A percentile compares a stretch with the other conserved stretches of the same genome.
phyloP scores from a whole-genome alignment of 2,888 invertebrate species.

The Eulithis testata region DNA sequence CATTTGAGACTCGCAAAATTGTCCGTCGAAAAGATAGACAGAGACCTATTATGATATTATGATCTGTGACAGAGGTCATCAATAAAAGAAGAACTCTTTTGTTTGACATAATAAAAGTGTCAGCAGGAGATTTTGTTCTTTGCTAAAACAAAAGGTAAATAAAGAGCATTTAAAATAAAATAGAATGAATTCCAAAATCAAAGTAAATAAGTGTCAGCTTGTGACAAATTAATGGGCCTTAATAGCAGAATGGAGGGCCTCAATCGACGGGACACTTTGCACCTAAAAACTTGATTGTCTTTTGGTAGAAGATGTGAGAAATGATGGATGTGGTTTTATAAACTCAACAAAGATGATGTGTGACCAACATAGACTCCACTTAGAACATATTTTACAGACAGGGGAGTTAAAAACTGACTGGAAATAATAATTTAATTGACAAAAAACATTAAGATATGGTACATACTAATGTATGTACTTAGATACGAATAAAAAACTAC shows the following conservation, averaged over 20 bases:
- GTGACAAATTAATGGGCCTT: conserved; percentile 50
- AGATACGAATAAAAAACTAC: too few species aligned
- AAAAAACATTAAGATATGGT: too few species aligned
- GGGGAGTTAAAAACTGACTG: too few species aligned
- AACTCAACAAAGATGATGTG: too few species aligned
- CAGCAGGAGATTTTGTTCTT: neutral
- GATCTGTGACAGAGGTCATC: too few species aligned
- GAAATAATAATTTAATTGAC: too few species aligned
- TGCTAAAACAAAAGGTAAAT: conserved; percentile 23
- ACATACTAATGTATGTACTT: too few species aligned
- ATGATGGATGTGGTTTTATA: conserved; percentile 13
- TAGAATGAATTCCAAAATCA: conserved; percentile 45
- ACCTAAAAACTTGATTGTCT: conserved; percentile 66
- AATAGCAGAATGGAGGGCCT: conserved; percentile 39
- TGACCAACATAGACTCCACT: too few species aligned
- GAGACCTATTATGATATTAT: too few species aligned
- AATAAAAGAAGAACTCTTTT: neutral
- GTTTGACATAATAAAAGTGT: neutral
- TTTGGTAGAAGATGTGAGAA: conserved; percentile 33
- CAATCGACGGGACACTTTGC: conserved; percentile 55
- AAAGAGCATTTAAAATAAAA: conserved; percentile 34
- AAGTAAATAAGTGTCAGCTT: conserved; percentile 44
- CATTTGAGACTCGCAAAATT: too few species aligned
- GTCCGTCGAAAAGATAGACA: too few species aligned
- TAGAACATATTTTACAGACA: too few species aligned